phyloP scores from a whole-genome alignment of 2,888 invertebrate species.

The Alloscopus bannaensis region DNA sequence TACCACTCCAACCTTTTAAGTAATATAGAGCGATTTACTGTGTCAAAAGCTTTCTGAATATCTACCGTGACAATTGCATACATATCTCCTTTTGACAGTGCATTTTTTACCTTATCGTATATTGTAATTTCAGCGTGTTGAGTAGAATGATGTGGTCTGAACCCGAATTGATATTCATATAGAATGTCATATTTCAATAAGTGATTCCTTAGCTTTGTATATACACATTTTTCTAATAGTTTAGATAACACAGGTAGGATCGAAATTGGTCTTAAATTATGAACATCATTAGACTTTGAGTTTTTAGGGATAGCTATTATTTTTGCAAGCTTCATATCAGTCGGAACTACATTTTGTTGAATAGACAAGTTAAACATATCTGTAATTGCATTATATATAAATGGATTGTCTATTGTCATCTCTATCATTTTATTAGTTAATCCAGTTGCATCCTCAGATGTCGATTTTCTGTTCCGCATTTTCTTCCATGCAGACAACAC shows the following conservation, averaged over 20 bases:
- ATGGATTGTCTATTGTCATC: not conserved
- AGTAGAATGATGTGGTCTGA: constrained; percentile 33
- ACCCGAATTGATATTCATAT: constrained; percentile 36
- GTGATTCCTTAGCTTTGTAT: constrained; percentile 7
- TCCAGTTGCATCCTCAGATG: constrained; percentile 21
- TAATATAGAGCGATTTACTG: not conserved
- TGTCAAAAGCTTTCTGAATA: constrained; percentile 50
- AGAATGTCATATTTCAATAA: constrained; percentile 24
- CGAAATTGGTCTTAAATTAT: constrained; percentile 51
- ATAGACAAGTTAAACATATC: not conserved
- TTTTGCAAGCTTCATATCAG: constrained; percentile 26
- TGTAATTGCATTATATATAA: not conserved
- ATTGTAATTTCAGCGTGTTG: constrained; percentile 27
- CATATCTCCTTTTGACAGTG: not conserved
- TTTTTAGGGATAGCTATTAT: constrained; percentile 51
- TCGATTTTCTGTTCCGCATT: constrained; percentile 17
- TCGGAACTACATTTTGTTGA: constrained; percentile 11
- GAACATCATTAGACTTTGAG: not conserved
- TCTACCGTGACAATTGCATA: constrained; percentile 30
- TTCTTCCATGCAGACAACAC: constrained; percentile 15
- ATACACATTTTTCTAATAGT: constrained; percentile 46
- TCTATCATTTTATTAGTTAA: constrained; percentile 26
- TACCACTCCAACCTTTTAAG: constrained; percentile 13
- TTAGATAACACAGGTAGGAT: constrained; percentile 53
- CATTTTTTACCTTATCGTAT: not conserved